phyloP scores from a whole-genome alignment of 2,797 vertebrate species.

The Remorina albescens region DNA sequence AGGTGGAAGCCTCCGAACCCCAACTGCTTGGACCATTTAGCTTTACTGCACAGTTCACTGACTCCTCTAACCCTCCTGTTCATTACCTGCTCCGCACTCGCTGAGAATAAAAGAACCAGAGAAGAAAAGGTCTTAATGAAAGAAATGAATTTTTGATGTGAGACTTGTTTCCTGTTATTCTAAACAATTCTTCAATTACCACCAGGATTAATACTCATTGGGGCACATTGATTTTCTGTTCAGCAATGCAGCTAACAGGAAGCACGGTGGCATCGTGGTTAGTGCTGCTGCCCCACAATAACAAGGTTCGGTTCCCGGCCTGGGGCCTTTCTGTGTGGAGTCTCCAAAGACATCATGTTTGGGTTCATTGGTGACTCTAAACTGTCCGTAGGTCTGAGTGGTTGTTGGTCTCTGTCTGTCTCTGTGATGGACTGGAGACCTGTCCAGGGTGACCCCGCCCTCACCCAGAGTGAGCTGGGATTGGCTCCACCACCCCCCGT shows the following conservation, averaged over 20 bases:
- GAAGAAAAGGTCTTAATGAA: neutral
- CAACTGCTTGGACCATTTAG: conserved; percentile 33
- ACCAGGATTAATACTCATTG: neutral
- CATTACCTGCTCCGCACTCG: conserved; percentile 8
- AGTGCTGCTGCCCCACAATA: too few relatives aligned
- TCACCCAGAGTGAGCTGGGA: too few relatives aligned
- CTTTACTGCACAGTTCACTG: conserved; percentile 30
- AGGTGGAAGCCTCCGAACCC: conserved; percentile 27
- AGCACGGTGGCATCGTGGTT: too few relatives aligned
- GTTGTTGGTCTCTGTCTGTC: too few relatives aligned
- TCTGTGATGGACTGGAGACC: too few relatives aligned
- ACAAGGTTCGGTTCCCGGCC: too few relatives aligned
- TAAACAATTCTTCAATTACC: conserved; percentile 6
- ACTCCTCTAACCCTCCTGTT: conserved; percentile 10
- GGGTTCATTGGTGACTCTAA: too few relatives aligned
- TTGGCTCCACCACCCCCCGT: too few relatives aligned
- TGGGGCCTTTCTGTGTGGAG: too few relatives aligned
- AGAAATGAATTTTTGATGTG: conserved; percentile 13
- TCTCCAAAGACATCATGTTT: too few relatives aligned
- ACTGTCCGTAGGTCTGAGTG: too few relatives aligned
- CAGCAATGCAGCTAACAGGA: conserved; percentile 1
- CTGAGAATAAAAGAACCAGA: neutral
- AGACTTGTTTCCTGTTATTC: conserved; percentile 10
- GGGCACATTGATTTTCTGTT: conserved; percentile 12
- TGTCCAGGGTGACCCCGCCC: too few relatives aligned